Base-by-base conservation (phyloP, 2,113 vertebrate genomes). In the Camarhynchus parvulus region DNA sequence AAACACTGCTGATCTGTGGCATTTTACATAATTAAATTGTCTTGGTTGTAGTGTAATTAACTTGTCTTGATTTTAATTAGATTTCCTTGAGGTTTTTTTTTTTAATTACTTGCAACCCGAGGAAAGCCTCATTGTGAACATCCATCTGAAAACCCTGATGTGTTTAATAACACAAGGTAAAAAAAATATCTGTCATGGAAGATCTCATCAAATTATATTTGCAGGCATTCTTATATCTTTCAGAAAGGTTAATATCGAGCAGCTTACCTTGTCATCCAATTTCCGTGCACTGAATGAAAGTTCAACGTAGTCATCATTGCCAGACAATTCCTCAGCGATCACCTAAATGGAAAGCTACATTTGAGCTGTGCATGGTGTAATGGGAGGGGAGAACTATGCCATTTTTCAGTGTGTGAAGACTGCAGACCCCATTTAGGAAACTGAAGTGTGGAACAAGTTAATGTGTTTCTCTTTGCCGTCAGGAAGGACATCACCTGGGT, bases 201-300 rank as follows among this genome's bases (percentile, higher is more conserved):
- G 93, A 97, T 92, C 89, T 98, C 84, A 97, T 97, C 96, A 97
- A 95, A 93, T 74, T 52, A 35, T 83, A 84, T 89, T 89, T 95
- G 75, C 72, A 89, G 58, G 91, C 83, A 86, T 95, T 96, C 97
- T 95, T 94, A 53, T 47, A 77, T 89, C 85, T 94, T 94, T 76
- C 86, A 70, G 42, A 73, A 90, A 97, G 90, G 95, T 95, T 96
- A 96, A 97, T 74, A 96, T 33, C 84, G 59, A 94, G 91, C 81
- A 83, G 87, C 97, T 97, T 98, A 99, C 99, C 99, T 99, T 99
- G 96, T 99, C 99, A 94, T 99, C 99, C 97, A 99, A 97, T 97
- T 99, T 99, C 93, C 99, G 98, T 72, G 99, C 99, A 13, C 98
- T 99, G 98, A 99, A 99, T 21, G 99, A 99, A 82, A 99, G 98